phyloP scores from a whole-genome alignment of 2,888 invertebrate species.

The Gymnocheta viridis region DNA sequence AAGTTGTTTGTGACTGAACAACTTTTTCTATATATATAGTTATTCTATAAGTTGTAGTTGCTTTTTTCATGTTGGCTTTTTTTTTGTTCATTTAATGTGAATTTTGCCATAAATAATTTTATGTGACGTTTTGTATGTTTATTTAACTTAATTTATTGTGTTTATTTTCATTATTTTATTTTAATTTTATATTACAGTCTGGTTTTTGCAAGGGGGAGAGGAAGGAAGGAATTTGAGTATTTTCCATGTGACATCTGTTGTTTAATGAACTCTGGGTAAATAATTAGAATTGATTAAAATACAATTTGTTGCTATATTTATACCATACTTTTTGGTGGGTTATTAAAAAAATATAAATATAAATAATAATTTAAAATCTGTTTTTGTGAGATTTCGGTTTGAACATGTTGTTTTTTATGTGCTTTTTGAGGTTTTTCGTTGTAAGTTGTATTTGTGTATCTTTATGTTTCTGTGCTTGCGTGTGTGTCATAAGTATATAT shows the following conservation, averaged over 20 bases:
- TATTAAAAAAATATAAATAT: conserved; percentile 14
- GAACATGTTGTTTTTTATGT: conserved; percentile 58
- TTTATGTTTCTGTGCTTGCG: background rate
- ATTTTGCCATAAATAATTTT: background rate
- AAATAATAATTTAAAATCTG: conserved; percentile 45
- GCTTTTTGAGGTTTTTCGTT: conserved; percentile 31
- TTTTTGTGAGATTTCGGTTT: conserved; percentile 38
- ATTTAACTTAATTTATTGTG: background rate
- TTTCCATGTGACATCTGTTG: conserved; percentile 60
- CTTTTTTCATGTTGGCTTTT: no score
- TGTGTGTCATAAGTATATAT: conserved; percentile 18
- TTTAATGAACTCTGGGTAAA: conserved; percentile 68
- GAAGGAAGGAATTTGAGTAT: background rate
- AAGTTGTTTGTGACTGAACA: background rate
- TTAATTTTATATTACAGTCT: background rate
- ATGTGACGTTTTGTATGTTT: background rate
- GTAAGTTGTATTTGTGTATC: background rate
- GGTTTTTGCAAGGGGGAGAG: no score
- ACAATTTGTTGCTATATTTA: conserved; percentile 43
- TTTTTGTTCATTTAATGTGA: no score
- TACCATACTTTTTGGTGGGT: background rate
- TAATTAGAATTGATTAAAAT: conserved; percentile 69
- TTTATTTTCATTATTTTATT: conserved; percentile 3
- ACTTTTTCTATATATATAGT: background rate
- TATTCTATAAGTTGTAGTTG: no score